These are phyloP conservation scores for Calliopsis andreniformis DNA, from an alignment of 1,140 invertebrate species.

Conservation along the genomic window DNA sequence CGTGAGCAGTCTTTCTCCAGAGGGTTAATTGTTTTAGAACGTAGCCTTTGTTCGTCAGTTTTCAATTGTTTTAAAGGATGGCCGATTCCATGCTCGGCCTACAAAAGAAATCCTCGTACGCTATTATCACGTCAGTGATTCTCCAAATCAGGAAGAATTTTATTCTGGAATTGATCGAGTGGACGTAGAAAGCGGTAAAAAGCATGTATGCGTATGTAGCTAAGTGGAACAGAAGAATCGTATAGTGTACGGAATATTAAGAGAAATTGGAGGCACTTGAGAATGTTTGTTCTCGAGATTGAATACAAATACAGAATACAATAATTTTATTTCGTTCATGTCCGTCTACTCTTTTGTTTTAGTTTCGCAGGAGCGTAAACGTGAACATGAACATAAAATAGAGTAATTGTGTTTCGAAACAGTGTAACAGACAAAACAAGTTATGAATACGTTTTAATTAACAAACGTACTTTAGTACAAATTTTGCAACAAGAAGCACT, in stretches of 20 bases:
- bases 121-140: no score
- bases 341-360: background rate
- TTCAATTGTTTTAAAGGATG: background rate
- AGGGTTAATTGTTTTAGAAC: background rate
- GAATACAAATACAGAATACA: slow-evolving; percentile 11
- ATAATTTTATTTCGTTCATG: slow-evolving; percentile 8
- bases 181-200: background rate
- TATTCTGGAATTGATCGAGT: background rate
- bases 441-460: background rate
- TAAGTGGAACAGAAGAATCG: background rate
- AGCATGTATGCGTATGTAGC: no score
- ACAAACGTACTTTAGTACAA: no score
- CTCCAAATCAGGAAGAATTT: background rate
- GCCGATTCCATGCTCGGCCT: background rate
- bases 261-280: background rate
- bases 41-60: background rate
- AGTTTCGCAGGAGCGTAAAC: background rate
- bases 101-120: no score
- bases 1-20: background rate
- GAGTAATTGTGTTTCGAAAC: background rate
- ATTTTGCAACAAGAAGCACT: no score
- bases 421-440: background rate
- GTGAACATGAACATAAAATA: background rate
- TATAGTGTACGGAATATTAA: background rate
- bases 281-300: background rate